Evolutionary conservation across 2,797 vertebrate species (phyloP).

Genomic region (Ceyx erithaca): DNA sequence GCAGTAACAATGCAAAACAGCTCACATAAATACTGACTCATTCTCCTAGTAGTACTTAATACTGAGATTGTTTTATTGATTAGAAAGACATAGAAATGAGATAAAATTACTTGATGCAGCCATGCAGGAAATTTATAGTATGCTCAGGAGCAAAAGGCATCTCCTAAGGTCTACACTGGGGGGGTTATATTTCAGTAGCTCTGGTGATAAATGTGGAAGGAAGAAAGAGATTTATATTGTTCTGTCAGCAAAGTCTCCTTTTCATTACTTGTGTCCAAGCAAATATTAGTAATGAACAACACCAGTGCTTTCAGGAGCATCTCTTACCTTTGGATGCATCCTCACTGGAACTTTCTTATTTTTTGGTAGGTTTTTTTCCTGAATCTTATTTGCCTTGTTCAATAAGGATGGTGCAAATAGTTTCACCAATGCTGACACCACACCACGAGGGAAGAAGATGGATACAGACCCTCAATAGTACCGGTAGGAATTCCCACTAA

Average conservation of each 20-base stretch:
- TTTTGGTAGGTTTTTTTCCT: not conserved
- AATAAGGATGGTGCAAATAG: not conserved
- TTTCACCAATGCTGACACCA: not conserved
- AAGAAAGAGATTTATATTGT: not conserved
- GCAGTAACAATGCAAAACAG: conserved; percentile 21
- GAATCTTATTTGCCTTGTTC: not conserved
- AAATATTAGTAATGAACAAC: not conserved
- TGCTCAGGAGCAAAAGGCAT: not conserved
- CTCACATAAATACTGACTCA: conserved; percentile 14
- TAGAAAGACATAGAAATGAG: not conserved
- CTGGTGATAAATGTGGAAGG: not conserved
- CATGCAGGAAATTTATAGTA: not conserved
- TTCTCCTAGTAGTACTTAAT: not conserved
- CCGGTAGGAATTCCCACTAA: not conserved
- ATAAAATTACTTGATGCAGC: not conserved
- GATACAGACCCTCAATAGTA: not conserved
- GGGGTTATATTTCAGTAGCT: conserved; percentile 15
- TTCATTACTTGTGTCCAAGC: not conserved
- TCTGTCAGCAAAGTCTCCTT: not conserved
- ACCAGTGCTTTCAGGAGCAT: not conserved
- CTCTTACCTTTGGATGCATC: not conserved
- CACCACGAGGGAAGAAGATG: not conserved
- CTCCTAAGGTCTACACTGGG: not conserved
- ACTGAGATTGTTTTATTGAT: conserved; percentile 51
- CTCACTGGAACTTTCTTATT: not conserved